phyloP scores from a whole-genome alignment of 2,797 vertebrate species.

The Muraenolepis orangiensis region DNA sequence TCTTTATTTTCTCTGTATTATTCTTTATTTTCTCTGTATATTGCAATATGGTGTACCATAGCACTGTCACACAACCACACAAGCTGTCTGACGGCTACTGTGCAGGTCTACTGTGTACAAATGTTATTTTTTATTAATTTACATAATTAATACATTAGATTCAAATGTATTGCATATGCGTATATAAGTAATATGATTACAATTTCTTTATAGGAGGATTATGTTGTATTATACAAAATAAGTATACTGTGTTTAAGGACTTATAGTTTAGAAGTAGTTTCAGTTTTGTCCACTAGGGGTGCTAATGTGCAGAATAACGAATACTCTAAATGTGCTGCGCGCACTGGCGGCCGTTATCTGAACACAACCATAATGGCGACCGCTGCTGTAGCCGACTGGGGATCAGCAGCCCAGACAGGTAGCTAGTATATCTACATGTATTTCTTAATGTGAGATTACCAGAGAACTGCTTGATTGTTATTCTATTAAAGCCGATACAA shows the following conservation, averaged over 20 bases:
- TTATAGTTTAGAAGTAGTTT: no score
- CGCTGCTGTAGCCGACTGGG: slow-evolving; percentile 74
- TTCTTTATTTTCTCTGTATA: not conserved
- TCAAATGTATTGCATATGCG: no score
- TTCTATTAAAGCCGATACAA: not conserved
- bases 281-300: slow-evolving; percentile 27
- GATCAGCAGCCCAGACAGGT: slow-evolving; percentile 76
- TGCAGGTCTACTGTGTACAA: not conserved
- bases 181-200: no score
- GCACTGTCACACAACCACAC: not conserved
- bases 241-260: no score
- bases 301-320: slow-evolving; percentile 6
- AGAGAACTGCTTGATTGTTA: not conserved
- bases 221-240: not conserved
- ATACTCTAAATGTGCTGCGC: slow-evolving; percentile 27
- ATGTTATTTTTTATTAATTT: no score
- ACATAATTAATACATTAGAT: no score
- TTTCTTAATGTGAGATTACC: not conserved
- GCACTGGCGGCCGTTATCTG: slow-evolving; percentile 42
- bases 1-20: no score
- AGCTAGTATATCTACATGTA: slow-evolving; percentile 21
- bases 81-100: not conserved
- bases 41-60: not conserved
- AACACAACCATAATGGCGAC: slow-evolving; percentile 76
- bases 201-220: no score